Conservation (phyloP, 2,888 invertebrate genomes). For the Thecocarcelia acutangulata region DNA sequence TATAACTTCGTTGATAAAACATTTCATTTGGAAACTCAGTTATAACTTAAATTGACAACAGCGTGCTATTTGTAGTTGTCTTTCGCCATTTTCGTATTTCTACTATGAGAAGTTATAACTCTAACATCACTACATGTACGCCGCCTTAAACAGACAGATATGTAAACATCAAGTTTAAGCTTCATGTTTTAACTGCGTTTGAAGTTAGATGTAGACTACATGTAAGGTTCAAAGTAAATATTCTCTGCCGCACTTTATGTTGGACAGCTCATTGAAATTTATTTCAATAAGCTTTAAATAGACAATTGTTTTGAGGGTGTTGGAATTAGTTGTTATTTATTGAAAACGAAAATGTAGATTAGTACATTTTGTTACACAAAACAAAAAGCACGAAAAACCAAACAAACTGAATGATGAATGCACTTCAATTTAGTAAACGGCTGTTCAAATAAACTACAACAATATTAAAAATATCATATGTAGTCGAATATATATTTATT, state of each 20-base stretch:
- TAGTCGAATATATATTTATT: not conserved
- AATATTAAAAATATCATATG: conserved; percentile 13
- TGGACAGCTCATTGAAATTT: conserved; percentile 28
- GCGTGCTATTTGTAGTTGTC: too few relatives aligned
- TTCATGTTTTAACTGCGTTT: too few relatives aligned
- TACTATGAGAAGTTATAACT: too few relatives aligned
- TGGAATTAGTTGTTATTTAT: conserved; percentile 51
- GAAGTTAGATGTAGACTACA: too few relatives aligned
- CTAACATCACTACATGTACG: too few relatives aligned
- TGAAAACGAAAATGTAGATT: conserved; percentile 44
- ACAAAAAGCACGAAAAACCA: not conserved
- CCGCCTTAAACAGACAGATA: too few relatives aligned
- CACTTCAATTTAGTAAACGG: conserved; percentile 52
- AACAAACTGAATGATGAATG: conserved; percentile 29
- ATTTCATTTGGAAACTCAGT: too few relatives aligned
- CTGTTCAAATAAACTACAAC: conserved; percentile 28
- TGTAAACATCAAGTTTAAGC: too few relatives aligned
- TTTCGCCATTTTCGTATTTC: too few relatives aligned
- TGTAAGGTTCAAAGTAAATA: too few relatives aligned
- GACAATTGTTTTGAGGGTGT: conserved; percentile 63
- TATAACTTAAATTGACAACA: too few relatives aligned
- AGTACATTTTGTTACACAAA: conserved; percentile 15
- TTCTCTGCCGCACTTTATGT: conserved; percentile 7
- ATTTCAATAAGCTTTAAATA: conserved; percentile 50
- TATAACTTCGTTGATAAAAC: too few relatives aligned